These are phyloP conservation scores for Cotesia vestalis DNA, from an alignment of 1,140 invertebrate genomes.

Conservation along the genomic window DNA sequence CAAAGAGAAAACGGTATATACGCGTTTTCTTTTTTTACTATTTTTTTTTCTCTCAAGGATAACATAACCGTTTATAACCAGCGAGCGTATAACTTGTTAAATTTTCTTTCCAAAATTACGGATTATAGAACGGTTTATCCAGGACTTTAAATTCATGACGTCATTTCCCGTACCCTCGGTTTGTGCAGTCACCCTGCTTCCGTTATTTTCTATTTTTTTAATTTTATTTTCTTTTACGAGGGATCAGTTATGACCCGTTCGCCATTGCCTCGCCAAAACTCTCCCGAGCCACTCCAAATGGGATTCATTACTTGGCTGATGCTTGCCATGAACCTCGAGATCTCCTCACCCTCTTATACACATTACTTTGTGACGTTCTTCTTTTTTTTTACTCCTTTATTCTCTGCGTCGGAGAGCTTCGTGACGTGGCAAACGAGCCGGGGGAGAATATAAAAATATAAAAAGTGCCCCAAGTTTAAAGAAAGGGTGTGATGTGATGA, in stretches of 20 bases:
- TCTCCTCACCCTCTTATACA: neutral
- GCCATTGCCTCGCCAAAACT: conserved; percentile 27
- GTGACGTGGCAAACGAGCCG: conserved; percentile 4
- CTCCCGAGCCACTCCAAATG: conserved; percentile 13
- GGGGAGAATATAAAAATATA: conserved; percentile 3
- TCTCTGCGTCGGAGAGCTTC: conserved; percentile 7
- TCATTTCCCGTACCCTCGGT: conserved; percentile 31
- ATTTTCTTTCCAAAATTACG: conserved; percentile 35
- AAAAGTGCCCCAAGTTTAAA: neutral
- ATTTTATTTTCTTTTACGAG: conserved; percentile 23
- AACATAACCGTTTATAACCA: conserved; percentile 36
- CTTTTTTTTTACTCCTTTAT: neutral
- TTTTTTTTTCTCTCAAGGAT: neutral
- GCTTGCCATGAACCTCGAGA: neutral
- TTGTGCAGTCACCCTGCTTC: conserved; percentile 20
- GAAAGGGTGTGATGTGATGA: conserved; percentile 6
- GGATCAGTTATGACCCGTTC: conserved; percentile 32
- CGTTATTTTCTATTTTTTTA: conserved; percentile 20
- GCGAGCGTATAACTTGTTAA: conserved; percentile 36
- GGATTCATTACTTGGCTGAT: conserved; percentile 17
- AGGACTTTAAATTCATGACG: conserved; percentile 40
- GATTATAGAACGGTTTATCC: conserved; percentile 37
- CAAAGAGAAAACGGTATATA: neutral
- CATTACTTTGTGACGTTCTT: conserved; percentile 10
- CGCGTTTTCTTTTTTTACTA: no score